Evolutionary conservation across 2,113 vertebrate species (phyloP), one percentile per base, ranked within the genome.

Genomic region (Calypte anna): DNA sequence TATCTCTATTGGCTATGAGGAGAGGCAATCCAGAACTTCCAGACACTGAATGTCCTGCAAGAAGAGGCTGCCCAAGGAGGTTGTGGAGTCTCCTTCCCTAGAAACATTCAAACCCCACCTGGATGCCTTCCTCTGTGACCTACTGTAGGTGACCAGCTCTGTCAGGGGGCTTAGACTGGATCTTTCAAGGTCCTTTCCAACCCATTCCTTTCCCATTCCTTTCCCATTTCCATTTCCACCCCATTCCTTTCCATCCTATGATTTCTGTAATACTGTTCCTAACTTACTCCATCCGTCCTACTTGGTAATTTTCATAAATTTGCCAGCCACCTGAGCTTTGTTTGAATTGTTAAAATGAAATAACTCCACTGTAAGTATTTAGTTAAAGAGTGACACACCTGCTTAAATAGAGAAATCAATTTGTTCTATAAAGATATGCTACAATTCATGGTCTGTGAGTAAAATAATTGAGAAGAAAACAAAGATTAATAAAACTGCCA

Each of bases 271-370:
- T 9, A 38, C 2, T 81, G 86, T 36, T 14, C 33, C 25, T 55
- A 22, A 63, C 82, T 74, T 43, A 58, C 12, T 6, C 16, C 24
- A 8, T 81, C 27, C 22, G 19, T 17, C 6, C 3, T 17, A n/a
- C 22, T 67, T 48, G 67, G 14, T 13, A 53, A 57, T 64, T 82
- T 59, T 91, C 23, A 31, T 84, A 78, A 23, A 67, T 44, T 91
- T 61, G 4, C 6, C 48, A 40, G 62, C 57, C 84, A 68, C 7
- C 23, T n/a, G 25, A 85, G 33, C 17, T 79, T 91, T 95, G 68
- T 94, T 91, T 96, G 78, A 57, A 69, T 22, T 59, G 46, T 43
- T 84, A 48, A 84, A 84, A 82, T 82, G 31, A 92, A 94, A 91
- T 67, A 83, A 38, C 63, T 27, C 10, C 30, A 14, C 27, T 63